A percentile compares a stretch with the other conserved stretches of the same genome.
Evolutionary conservation across 2,113 vertebrate genomes (phyloP).

Genomic region (Machaerirhynchus nigripectus): DNA sequence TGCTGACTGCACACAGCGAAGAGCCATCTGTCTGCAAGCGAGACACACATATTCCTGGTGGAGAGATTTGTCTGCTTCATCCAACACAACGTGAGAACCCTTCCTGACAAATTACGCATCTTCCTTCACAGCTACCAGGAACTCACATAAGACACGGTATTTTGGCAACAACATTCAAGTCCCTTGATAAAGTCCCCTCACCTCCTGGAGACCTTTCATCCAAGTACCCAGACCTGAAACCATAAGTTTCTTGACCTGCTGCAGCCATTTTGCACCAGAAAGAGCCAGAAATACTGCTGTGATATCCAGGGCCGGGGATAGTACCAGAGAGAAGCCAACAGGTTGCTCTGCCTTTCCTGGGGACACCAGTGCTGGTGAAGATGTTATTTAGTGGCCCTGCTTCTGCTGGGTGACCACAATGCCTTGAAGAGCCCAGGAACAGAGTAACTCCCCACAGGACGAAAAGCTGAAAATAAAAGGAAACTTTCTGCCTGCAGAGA

Average conservation of each 20-base stretch:
- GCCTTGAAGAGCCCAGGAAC: background rate
- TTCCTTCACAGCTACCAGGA: background rate
- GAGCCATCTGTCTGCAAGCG: background rate
- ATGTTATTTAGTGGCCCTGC: background rate
- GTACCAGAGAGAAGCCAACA: background rate
- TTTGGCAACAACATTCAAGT: background rate
- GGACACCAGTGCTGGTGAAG: background rate
- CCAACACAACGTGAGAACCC: fast-evolving
- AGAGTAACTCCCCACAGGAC: fast-evolving
- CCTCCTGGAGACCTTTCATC: background rate
- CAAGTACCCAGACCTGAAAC: background rate
- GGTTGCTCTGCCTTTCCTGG: background rate
- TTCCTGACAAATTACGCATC: fast-evolving
- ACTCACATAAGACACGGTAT: fast-evolving
- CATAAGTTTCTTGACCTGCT: fast-evolving
- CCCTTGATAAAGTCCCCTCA: background rate
- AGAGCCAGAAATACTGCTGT: background rate
- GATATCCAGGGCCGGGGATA: fast-evolving
- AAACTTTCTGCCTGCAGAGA: background rate
- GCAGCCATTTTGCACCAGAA: background rate
- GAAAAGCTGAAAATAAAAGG: background rate
- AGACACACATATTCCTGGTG: fast-evolving
- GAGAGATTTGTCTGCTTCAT: background rate
- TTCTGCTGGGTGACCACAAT: background rate
- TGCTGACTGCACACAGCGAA: background rate